phyloP scores from a whole-genome alignment of 2,888 invertebrate species.

The Ectemnius cavifrons region DNA sequence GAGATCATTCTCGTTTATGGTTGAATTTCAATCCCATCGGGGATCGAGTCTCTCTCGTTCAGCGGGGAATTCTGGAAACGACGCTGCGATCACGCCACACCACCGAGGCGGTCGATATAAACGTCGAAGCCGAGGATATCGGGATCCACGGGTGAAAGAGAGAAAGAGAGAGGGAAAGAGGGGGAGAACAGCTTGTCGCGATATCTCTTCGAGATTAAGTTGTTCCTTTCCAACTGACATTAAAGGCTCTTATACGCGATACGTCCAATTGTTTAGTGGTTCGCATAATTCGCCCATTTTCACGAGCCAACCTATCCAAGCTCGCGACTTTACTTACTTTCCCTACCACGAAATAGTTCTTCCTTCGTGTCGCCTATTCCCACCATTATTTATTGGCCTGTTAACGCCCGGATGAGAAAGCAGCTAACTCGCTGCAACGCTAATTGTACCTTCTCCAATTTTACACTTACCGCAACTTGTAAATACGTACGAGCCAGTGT shows the following conservation, averaged over 20 bases:
- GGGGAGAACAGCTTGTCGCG: constrained; percentile 26
- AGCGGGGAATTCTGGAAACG: constrained; percentile 54
- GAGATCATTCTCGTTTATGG: constrained; percentile 63
- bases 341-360: constrained; percentile 6
- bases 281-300: constrained; percentile 48
- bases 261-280: constrained; percentile 54
- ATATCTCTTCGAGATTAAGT: constrained; percentile 55
- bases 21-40: constrained; percentile 56
- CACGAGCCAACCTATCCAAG: constrained; percentile 44
- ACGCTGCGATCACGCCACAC: constrained; percentile 6
- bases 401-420: not conserved
- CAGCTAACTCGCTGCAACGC: constrained; percentile 4
- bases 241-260: constrained; percentile 44
- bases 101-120: constrained; percentile 42
- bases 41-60: not conserved
- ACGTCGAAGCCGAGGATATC: constrained; percentile 35
- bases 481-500: not conserved
- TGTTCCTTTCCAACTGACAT: constrained; percentile 52
- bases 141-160: constrained; percentile 19
- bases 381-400: constrained; percentile 27
- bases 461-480: constrained; percentile 10
- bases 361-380: not conserved
- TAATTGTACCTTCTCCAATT: constrained; percentile 21
- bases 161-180: not conserved
- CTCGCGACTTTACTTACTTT: constrained; percentile 29